Evolutionary conservation across 2,888 invertebrate genomes (phyloP).

Genomic region (Cataglyphis albicans): DNA sequence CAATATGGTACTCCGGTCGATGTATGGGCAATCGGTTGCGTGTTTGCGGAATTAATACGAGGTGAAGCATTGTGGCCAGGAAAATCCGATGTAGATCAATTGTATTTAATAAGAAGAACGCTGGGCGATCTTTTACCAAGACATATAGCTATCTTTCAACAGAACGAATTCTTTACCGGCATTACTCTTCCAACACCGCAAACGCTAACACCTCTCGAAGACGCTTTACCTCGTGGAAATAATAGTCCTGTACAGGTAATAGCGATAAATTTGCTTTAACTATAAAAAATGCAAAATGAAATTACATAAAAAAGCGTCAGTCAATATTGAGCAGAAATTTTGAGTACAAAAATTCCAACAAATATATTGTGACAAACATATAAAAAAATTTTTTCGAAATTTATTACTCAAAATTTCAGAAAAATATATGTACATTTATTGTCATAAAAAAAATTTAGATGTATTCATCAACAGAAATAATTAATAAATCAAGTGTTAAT

Average conservation of each 20-base stretch:
- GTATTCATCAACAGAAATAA: background rate
- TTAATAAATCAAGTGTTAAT: background rate
- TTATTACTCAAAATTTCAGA: background rate
- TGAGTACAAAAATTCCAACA: background rate
- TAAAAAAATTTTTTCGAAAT: background rate
- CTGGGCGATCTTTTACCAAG: constrained; percentile 97
- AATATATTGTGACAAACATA: background rate
- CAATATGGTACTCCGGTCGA: constrained; percentile 97
- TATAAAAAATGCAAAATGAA: background rate
- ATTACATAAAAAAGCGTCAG: background rate
- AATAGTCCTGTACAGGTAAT: constrained; percentile 78
- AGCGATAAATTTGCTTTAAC: background rate
- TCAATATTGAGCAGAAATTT: background rate
- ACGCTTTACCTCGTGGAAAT: constrained; percentile 93
- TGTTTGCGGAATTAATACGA: constrained; percentile 94
- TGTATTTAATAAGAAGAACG: constrained; percentile 97
- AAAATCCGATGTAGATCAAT: constrained; percentile 98
- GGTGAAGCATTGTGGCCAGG: constrained; percentile 99
- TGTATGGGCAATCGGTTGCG: constrained; percentile 99
- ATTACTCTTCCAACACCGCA: constrained; percentile 97
- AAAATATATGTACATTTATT: background rate
- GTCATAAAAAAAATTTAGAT: background rate
- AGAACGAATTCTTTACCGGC: constrained; percentile 97
- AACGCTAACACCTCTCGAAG: constrained; percentile 93
- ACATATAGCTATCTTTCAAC: constrained; percentile 98